These are phyloP conservation scores for Forbesichthys papilliferus DNA, from an alignment of 2,113 vertebrate species.

Conservation along the genomic window DNA sequence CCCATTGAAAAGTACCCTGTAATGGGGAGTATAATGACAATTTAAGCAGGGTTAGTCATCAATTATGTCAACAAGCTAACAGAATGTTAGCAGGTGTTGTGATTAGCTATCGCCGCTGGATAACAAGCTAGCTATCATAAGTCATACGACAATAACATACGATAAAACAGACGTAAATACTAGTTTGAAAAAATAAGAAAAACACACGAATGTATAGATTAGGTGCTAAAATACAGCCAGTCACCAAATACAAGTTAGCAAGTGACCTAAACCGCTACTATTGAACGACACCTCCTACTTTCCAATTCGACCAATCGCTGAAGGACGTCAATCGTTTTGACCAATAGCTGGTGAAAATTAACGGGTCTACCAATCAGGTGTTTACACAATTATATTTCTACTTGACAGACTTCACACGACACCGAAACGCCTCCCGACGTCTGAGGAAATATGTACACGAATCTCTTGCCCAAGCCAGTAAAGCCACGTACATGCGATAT, in stretches of 20 bases:
- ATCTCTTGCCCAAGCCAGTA: no score
- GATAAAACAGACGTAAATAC: rapidly evolving
- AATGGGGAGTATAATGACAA: background rate
- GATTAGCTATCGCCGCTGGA: slow-evolving; percentile 36
- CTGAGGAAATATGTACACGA: background rate
- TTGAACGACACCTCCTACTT: slow-evolving; percentile 60
- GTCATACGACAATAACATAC: slow-evolving; percentile 10
- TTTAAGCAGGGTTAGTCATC: slow-evolving; percentile 10
- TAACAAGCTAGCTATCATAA: slow-evolving; percentile 38
- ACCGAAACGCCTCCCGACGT: slow-evolving; percentile 26
- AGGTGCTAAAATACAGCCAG: no score
- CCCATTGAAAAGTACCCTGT: background rate
- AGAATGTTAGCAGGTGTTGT: slow-evolving; percentile 2
- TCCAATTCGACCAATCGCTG: slow-evolving; percentile 59
- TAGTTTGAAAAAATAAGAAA: background rate
- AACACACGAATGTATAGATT: background rate
- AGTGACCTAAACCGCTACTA: slow-evolving; percentile 45
- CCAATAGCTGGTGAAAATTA: slow-evolving; percentile 57
- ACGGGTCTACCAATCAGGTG: slow-evolving; percentile 62
- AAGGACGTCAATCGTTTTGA: slow-evolving; percentile 2
- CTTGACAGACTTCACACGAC: slow-evolving; percentile 60
- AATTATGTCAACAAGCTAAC: slow-evolving; percentile 8
- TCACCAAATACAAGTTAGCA: slow-evolving; percentile 28
- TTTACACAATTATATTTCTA: slow-evolving; percentile 70
- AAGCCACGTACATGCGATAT: no score